These are phyloP conservation scores for Catagonus wagneri DNA, from an alignment of 2,113 vertebrate genomes.

Conservation along the genomic window DNA sequence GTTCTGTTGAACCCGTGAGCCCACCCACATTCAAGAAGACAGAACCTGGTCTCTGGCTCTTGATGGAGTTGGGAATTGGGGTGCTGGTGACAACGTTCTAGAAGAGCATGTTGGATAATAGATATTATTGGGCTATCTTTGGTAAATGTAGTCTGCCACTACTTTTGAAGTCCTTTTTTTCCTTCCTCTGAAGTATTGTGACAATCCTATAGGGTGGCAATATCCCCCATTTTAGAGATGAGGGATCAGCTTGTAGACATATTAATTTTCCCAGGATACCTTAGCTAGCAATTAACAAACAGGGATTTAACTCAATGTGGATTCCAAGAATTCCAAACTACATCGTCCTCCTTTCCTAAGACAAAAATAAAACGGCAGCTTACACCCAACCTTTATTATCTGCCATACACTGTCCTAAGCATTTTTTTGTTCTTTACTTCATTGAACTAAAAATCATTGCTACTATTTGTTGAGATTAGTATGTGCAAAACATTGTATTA, in stretches of 20 bases:
- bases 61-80: too few relatives aligned
- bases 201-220: background rate
- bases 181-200: background rate
- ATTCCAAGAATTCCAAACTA: background rate
- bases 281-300: background rate
- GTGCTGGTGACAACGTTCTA: background rate
- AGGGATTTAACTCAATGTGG: background rate
- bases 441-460: background rate
- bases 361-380: background rate
- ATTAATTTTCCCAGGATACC: background rate
- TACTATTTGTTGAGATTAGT: constrained; percentile 39
- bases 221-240: background rate
- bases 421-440: constrained; percentile 14
- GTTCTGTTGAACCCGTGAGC: background rate
- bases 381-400: background rate
- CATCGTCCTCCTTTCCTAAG: background rate
- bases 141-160: background rate
- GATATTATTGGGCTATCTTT: background rate
- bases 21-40: background rate
- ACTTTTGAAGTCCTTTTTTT: background rate
- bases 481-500: background rate
- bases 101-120: background rate
- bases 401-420: background rate
- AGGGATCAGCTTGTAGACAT: constrained; percentile 41
- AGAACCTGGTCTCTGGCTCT: background rate